phyloP scores from a whole-genome alignment of 2,113 vertebrate genomes.

The Coptodon bakossiorum region DNA sequence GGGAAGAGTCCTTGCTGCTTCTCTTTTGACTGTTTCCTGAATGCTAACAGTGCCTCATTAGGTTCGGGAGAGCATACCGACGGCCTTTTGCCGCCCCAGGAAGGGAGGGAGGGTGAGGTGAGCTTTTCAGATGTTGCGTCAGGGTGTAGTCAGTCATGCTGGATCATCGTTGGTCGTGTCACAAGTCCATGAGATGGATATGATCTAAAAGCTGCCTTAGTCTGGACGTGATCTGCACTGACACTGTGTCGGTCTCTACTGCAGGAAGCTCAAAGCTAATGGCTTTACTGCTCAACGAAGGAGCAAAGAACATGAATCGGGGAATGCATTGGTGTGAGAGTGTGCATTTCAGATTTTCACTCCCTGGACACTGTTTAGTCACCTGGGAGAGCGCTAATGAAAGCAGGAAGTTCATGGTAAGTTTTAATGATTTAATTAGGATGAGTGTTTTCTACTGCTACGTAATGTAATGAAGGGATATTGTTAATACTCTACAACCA shows the following conservation, averaged over 20 bases:
- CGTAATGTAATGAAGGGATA: background rate
- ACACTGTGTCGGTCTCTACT: background rate
- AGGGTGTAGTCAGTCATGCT: slow-evolving; percentile 53
- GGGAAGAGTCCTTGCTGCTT: slow-evolving; percentile 11
- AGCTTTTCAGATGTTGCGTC: slow-evolving; percentile 65
- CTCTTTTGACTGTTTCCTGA: slow-evolving; percentile 33
- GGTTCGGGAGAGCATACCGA: slow-evolving; percentile 27
- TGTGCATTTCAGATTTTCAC: background rate
- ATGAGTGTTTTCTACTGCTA: background rate
- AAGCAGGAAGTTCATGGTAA: background rate
- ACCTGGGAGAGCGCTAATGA: background rate
- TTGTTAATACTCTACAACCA: background rate
- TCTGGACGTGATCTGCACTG: background rate
- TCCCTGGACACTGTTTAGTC: background rate
- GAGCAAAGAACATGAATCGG: background rate
- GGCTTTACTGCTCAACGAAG: background rate
- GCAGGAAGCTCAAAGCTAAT: slow-evolving; percentile 14
- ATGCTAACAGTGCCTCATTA: slow-evolving; percentile 40
- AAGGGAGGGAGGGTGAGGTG: background rate
- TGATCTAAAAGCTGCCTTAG: background rate
- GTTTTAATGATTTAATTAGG: background rate
- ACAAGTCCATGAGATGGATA: slow-evolving; percentile 19
- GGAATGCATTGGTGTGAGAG: background rate
- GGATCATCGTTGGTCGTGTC: slow-evolving; percentile 12
- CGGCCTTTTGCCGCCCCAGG: slow-evolving; percentile 3